Evolutionary conservation across 2,888 invertebrate species (phyloP), one percentile per base, ranked within the genome.

Genomic region (Monochamus alternatus): DNA sequence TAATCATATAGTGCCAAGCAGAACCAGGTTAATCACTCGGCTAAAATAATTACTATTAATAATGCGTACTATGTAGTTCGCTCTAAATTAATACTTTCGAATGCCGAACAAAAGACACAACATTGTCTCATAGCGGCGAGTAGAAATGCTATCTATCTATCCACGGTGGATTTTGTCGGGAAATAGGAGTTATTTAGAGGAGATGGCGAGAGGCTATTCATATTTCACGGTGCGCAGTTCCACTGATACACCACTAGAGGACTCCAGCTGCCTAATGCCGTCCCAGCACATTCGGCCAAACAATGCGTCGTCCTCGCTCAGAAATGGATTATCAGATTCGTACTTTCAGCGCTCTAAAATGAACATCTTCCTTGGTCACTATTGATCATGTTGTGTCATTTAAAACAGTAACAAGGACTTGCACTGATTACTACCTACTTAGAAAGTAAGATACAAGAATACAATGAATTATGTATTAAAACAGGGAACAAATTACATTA

Each of bases 181-280:
- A 43, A 58, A 43, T 14, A 14, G 55, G 22, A 59, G 55, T 59
- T 68, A 59, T 68, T 43, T 58, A 38, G 69, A 12, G 31, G 69
- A 60, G 30, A 22, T 7, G 43, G 52, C 14, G 63, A 75, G 78
- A 80, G 78, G 80, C 83, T 82, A 80, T 81, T 84, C 86, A 87
- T 86, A 87, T 87, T 87, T 87, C 87, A 87, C 86, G 86, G 82
- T 82, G 78, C 80, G 81, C 82, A 83, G 79, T 85, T 84, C 83
- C 76, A 79, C 22, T 75, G 83, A 84, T 80, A 81, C 75, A 77
- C 84, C 86, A 82, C 81, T 77, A 84, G 86, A 84, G 85, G 78
- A 52, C 71, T 51, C 71, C 63, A 71, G 81, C 78, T 77, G 80
- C 79, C 78, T 76, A 72, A 76, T 76, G 67, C 43, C 66, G 30